phyloP scores from a whole-genome alignment of 2,888 invertebrate genomes.

The Dione vanillae region DNA sequence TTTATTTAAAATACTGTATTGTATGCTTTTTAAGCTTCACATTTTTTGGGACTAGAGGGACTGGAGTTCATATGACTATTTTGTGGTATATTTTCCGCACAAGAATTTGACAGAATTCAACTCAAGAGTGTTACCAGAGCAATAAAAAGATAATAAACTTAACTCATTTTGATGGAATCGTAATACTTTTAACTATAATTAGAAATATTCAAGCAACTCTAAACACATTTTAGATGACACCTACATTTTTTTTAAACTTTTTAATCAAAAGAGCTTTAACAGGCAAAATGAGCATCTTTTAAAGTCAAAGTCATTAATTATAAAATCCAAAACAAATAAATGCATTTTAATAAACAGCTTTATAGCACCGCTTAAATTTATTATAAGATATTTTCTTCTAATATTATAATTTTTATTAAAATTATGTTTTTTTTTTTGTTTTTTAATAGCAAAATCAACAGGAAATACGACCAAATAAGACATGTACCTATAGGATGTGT shows the following conservation, averaged over 20 bases:
- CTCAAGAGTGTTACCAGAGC: no score
- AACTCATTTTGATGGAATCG: no score
- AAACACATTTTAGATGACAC: slow-evolving; percentile 16
- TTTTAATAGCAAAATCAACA: no score
- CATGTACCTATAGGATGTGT: no score
- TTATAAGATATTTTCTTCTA: slow-evolving; percentile 13
- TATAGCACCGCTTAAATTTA: slow-evolving; percentile 24
- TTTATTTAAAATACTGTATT: no score
- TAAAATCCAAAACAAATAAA: slow-evolving; percentile 20
- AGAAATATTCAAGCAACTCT: neutral
- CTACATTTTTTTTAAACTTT: slow-evolving; percentile 1
- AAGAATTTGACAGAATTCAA: no score
- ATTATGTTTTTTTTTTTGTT: neutral
- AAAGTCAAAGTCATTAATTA: slow-evolving; percentile 22
- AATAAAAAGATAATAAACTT: no score
- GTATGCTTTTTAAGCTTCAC: neutral
- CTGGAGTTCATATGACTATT: no score
- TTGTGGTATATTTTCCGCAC: no score
- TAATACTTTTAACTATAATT: neutral
- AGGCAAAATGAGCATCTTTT: neutral
- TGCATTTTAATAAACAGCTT: slow-evolving; percentile 2
- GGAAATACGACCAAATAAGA: no score
- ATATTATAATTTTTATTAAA: neutral
- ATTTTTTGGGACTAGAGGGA: no score
- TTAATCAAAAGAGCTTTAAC: neutral